phyloP scores from a whole-genome alignment of 2,888 invertebrate species.

The Archaeoteleia sp. region DNA sequence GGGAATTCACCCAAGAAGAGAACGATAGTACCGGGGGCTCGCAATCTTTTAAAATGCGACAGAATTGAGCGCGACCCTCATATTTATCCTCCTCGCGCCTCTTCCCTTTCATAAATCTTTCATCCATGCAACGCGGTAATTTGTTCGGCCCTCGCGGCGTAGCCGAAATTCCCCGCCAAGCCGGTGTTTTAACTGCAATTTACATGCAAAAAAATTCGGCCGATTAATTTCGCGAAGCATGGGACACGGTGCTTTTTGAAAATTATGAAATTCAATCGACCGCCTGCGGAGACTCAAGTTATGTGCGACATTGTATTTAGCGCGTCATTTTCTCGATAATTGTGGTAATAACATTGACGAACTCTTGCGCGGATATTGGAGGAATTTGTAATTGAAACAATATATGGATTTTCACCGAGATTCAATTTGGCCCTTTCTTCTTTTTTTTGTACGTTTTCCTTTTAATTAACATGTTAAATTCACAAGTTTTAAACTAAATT shows the following conservation, averaged over 20 bases:
- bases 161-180: constrained; percentile 55
- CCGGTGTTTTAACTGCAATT: constrained; percentile 53
- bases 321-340: constrained; percentile 26
- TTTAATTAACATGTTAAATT: too few relatives aligned
- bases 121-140: constrained; percentile 57
- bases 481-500: too few relatives aligned
- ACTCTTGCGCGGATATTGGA: constrained; percentile 19
- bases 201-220: constrained; percentile 54
- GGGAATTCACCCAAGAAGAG: too few relatives aligned
- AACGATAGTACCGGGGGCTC: too few relatives aligned
- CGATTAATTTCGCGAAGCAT: constrained; percentile 22
- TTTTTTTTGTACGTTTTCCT: too few relatives aligned
- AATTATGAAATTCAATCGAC: constrained; percentile 33
- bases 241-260: constrained; percentile 14
- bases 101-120: constrained; percentile 65
- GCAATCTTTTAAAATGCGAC: too few relatives aligned
- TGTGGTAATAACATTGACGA: constrained; percentile 24
- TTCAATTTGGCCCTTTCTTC: too few relatives aligned
- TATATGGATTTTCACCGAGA: constrained; percentile 18
- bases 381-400: constrained; percentile 29
- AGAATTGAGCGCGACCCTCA: too few relatives aligned
- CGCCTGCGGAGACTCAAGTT: constrained; percentile 15
- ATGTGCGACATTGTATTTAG: constrained; percentile 14
- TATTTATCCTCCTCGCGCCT: constrained; percentile 44
- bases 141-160: constrained; percentile 28